Conservation (phyloP, 2,797 vertebrate species). For the Anguilla anguilla region DNA sequence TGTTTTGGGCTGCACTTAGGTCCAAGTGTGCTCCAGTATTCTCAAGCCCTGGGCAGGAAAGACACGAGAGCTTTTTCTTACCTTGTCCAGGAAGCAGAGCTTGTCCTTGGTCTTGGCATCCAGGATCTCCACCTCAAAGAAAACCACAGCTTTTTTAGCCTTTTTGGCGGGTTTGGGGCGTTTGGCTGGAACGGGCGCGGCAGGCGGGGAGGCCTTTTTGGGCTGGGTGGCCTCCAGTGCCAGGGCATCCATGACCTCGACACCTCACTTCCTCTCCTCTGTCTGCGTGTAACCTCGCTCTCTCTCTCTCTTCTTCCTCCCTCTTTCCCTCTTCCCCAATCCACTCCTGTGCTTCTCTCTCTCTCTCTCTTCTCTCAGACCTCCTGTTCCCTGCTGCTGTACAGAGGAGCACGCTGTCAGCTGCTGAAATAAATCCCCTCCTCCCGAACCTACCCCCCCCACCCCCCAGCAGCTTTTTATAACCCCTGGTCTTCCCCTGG, state of each 20-base stretch:
- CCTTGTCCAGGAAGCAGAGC: constrained; percentile 97
- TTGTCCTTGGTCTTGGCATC: constrained; percentile 92
- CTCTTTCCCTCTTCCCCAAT: constrained; percentile 35
- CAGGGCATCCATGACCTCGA: constrained; percentile 74
- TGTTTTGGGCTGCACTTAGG: background rate
- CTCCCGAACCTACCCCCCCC: constrained; percentile 38
- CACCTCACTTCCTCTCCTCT: constrained; percentile 41
- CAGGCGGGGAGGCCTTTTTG: constrained; percentile 51
- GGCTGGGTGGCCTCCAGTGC: constrained; percentile 73
- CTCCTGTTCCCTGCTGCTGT: background rate
- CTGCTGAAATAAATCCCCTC: constrained; percentile 71
- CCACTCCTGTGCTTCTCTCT: constrained; percentile 36
- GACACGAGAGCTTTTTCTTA: constrained; percentile 54
- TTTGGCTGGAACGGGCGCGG: constrained; percentile 58
- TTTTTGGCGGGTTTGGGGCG: constrained; percentile 78
- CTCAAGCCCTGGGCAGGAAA: background rate
- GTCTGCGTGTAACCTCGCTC: background rate
- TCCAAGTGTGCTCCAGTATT: background rate
- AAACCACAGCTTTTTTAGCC: constrained; percentile 89
- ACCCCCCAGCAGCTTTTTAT: constrained; percentile 17
- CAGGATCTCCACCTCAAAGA: constrained; percentile 98
- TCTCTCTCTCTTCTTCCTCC: constrained; percentile 39
- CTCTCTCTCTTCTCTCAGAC: background rate
- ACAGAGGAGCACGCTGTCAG: constrained; percentile 56
- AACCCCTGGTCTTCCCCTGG: constrained; percentile 1